Evolutionary conservation across 2,888 invertebrate genomes (phyloP), one percentile per base, ranked within the genome.

Genomic region (Drosophila kokeensis): DNA sequence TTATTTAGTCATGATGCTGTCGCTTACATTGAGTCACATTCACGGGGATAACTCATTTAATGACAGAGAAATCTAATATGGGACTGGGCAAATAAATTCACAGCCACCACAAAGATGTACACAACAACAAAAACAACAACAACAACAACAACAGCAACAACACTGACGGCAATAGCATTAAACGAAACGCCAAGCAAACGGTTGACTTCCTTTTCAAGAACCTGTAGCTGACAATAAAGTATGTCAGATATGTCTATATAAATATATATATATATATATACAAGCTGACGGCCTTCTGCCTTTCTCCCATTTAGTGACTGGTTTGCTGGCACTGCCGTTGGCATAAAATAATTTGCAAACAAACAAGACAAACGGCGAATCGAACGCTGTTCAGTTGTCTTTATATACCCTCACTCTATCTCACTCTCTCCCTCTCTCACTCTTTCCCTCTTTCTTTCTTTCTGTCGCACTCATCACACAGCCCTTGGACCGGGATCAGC

Each of bases 401-500:
- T 5, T 38, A 10, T 61, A 38, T 74, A 18, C 11, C 34, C 18
- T 49, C 1, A 27, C 4, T 45, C 40, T 42, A 10, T n/a, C n/a
- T 10, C n/a, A 11, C 42, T 6, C 5, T 6, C 24, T 54, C 4
- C 13, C 7, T n/a, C 8, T 13, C 0, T 24, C 15, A 15, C 18
- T 13, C 50, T 13, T 4, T 11, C 4, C 2, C 11, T 13, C 24
- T 10, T 1, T 32, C 32, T 53, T 21, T 53, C 3, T 10, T 15
- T 21, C 3, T 10, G 10, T 32, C 0, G 29, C n/a, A 21, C 21
- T 32, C 32, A 98, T 24, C 24, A 15, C 45, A 18, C 94, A 98
- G 97, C 98, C 98, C 55, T 94, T 99, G 92, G 99, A 99, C 94
- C 95, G 99, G 83, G 99, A 99, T 94, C 98, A 98, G 92, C 99